A percentile compares a stretch with the other conserved stretches of the same genome.
Evolutionary conservation across 2,797 vertebrate species (phyloP).

Genomic region (Sylvilagus floridanus): DNA sequence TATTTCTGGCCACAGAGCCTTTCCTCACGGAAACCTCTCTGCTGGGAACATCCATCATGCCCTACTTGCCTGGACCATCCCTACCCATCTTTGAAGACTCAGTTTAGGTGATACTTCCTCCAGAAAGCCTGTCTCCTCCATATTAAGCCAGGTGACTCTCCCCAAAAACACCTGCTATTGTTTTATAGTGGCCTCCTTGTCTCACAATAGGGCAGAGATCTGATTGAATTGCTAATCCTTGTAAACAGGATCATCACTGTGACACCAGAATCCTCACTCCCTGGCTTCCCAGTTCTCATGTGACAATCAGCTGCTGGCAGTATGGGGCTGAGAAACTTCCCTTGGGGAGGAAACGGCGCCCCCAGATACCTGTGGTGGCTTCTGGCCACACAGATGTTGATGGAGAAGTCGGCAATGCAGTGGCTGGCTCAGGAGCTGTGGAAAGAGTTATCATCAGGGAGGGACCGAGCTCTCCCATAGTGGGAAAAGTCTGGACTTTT

Average conservation of each 20-base stretch:
- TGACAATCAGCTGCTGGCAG: background rate
- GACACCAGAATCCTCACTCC: background rate
- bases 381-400: background rate
- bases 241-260: background rate
- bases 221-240: background rate
- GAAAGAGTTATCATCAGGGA: background rate
- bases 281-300: background rate
- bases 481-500: background rate
- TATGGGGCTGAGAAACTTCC: background rate
- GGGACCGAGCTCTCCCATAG: background rate
- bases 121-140: background rate
- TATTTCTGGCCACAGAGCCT: background rate
- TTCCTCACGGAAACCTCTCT: background rate
- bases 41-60: background rate
- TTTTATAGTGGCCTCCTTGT: background rate
- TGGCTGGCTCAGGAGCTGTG: slow-evolving; percentile 38
- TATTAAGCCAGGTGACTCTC: background rate
- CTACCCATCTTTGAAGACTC: background rate
- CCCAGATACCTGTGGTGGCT: slow-evolving; percentile 71
- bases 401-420: background rate
- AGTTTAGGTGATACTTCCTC: background rate
- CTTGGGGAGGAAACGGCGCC: background rate
- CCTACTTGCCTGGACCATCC: background rate
- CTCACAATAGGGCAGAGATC: background rate
- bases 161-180: background rate